Evolutionary conservation across 35 echinoderm and acorn worm genomes (phyloP), one percentile per base, ranked within the genome.

Genomic region (Eucidaris tribuloides): DNA sequence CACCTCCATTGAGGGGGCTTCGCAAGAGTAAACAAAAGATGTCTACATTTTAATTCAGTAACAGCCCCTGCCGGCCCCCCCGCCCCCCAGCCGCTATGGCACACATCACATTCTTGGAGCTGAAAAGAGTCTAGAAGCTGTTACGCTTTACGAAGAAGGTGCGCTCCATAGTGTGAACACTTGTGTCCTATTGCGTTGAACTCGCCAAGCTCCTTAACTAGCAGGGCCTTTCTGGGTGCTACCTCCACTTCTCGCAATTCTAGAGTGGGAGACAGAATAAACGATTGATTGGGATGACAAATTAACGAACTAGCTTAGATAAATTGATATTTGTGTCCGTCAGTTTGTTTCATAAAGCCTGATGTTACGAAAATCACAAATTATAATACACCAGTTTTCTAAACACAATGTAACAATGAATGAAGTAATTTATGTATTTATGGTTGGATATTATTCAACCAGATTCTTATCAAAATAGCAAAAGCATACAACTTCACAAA

Each of bases 111-210:
- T 52, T 9, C 39, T 78, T 42, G 24, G 5, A 6, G 5, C 9
- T 15, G 20, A 13, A 62, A 15, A 81, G 44, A 81, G n/a, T 11
- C 7, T 35, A 1, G 49, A 15, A 1, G 49, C 15, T 42, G 54
- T 52, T 80, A 90, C 95, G 90, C 87, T 98, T 98, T 24, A 93
- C 60, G n/a, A 34, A 93, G 49, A 1, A 98, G 79, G 2, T 90
- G 95, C 72, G 95, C 95, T 17, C 95, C 95, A 87, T 98, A 98
- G 64, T 98, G 95, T 76, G 95, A 81, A 61, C 95, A 98, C 56
- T 98, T 98, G 38, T 98, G 95, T 35, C 95, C 95, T 37, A 98
- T 98, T 17, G 95, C 95, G 62, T 78, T 98, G 79, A 93, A 98
- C 44, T 89, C 90, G 28, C 91, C 90, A 41, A 86, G 63, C 27